phyloP scores from a whole-genome alignment of 1,140 invertebrate species.

The Ptiloglossa arizonensis region DNA sequence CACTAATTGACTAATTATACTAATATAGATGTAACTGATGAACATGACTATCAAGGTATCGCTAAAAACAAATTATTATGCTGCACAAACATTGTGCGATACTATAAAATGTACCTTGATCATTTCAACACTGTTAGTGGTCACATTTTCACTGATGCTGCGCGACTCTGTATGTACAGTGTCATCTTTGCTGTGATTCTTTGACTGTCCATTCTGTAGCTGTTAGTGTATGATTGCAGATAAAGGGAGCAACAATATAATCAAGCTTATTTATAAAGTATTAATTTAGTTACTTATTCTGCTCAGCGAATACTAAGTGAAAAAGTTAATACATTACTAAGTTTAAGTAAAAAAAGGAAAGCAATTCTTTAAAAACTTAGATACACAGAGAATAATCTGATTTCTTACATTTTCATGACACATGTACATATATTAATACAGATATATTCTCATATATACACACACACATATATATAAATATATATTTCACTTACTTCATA shows the following conservation, averaged over 20 bases:
- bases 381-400: constrained; percentile 26
- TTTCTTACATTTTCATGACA: constrained; percentile 23
- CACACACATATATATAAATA: constrained; percentile 16
- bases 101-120: constrained; percentile 66
- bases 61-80: constrained; percentile 35
- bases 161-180: constrained; percentile 64
- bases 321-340: constrained; percentile 20
- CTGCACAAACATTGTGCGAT: constrained; percentile 31
- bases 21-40: constrained; percentile 20
- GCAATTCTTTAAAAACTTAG: constrained; percentile 28
- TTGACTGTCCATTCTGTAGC: constrained; percentile 72
- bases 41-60: constrained; percentile 30
- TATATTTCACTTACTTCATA: constrained; percentile 73
- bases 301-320: constrained; percentile 30
- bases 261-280: constrained; percentile 34
- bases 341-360: constrained; percentile 19
- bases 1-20: constrained; percentile 10
- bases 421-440: constrained; percentile 28
- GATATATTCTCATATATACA: constrained; percentile 22
- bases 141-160: constrained; percentile 66
- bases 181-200: constrained; percentile 68
- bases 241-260: constrained; percentile 42
- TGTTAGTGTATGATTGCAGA: constrained; percentile 61
- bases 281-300: constrained; percentile 36
- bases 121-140: constrained; percentile 68